Conservation (phyloP, 2,797 vertebrate genomes). For the Artibeus jamaicensis region DNA sequence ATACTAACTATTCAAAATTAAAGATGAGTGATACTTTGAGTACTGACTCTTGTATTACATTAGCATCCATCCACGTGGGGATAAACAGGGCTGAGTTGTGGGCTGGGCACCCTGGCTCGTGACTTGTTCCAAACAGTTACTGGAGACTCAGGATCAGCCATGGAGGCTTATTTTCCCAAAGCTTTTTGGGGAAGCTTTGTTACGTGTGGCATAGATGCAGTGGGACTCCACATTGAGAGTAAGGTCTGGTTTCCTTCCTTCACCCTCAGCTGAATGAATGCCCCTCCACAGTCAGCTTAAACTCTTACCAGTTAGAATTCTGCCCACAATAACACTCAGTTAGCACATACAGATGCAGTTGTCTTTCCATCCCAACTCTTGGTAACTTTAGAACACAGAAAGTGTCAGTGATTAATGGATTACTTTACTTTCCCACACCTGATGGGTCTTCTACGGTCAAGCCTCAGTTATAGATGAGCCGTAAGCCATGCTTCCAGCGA, state of each 20-base stretch:
- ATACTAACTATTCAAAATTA: neutral
- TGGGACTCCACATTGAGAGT: neutral
- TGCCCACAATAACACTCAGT: neutral
- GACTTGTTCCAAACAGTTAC: neutral
- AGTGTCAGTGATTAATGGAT: neutral
- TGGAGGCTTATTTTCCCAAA: neutral
- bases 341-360: neutral
- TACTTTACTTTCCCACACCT: neutral
- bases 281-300: neutral
- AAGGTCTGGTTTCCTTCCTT: neutral
- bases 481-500: neutral
- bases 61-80: neutral
- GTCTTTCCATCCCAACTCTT: neutral
- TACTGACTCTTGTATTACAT: neutral
- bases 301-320: neutral
- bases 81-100: rapidly evolving
- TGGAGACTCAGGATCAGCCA: neutral
- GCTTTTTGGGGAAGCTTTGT: no score
- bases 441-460: neutral
- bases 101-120: neutral
- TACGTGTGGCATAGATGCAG: neutral
- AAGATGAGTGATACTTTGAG: neutral
- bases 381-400: neutral
- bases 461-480: neutral
- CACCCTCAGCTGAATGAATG: neutral